Evolutionary conservation across 2,113 vertebrate genomes (phyloP), one percentile per base, ranked within the genome.

Genomic region (Paratilapia polleni): DNA sequence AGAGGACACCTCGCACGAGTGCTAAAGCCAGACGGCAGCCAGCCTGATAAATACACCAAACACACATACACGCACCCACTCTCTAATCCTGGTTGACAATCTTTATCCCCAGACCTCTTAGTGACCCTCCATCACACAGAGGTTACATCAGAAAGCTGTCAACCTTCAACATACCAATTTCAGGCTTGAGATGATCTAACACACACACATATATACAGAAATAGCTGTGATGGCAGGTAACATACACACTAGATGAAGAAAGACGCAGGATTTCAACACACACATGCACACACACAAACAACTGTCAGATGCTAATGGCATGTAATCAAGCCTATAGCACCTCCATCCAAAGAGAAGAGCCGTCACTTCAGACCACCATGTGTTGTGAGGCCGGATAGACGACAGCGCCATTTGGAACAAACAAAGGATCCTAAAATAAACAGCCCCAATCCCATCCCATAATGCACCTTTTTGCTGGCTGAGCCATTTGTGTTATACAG

Each of bases 111-210:
- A 86, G 47, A 85, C 78, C 80, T 89, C 83, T 84, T 52, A 49
- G 60, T 82, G 78, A 78, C 80, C 87, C 85, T 83, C 38, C 61
- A 84, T 84, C 87, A 85, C 87, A 80, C 80, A 61, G 77, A 77
- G 77, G 80, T 59, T 77, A 73, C 80, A 77, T 77, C 62, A 81
- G 41, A 81, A 56, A 88, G 74, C 86, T 76, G 81, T 86, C 86
- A 78, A 78, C 83, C 81, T 79, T 34, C 83, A 83, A 74, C 83
- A 83, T 36, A 78, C 59, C 84, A 73, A 80, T 80, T 89, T 81
- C 77, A 86, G 80, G 54, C 61, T 62, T 73, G 47, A 43, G 19
- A 80, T 28, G 2, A 47, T 43, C 14, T 9, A 54, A 63, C 47
- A 83, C 56, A 77, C 52, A 84, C 54, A 26, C 34, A 82, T 36